These are phyloP conservation scores for Motacilla alba DNA, from an alignment of 2,113 vertebrate genomes.

Conservation along the genomic window DNA sequence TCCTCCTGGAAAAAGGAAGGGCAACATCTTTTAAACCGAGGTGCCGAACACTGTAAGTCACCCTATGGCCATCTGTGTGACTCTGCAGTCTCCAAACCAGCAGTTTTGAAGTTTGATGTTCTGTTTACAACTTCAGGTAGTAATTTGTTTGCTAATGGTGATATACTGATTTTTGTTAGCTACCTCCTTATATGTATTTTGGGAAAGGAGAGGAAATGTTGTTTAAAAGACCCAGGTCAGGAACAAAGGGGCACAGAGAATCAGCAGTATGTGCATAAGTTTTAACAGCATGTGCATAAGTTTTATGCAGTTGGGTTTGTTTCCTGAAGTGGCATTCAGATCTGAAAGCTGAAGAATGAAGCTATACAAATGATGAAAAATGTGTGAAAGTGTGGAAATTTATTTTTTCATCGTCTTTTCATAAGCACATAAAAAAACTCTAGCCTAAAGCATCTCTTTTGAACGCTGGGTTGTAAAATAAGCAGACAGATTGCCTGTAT, in stretches of 20 bases:
- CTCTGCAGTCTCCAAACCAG: neutral
- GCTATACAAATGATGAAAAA: neutral
- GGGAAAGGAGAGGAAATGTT: neutral
- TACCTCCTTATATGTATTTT: neutral
- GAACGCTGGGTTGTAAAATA: neutral
- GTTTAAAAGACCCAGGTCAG: neutral
- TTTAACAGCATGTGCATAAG: neutral
- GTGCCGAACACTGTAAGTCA: neutral
- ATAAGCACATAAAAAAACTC: neutral
- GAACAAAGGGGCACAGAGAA: neutral
- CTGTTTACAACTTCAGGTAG: neutral
- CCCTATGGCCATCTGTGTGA: fast-evolving
- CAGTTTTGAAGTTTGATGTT: neutral
- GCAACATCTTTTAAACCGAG: neutral
- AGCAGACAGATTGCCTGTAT: neutral
- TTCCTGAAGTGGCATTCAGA: neutral
- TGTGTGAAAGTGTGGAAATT: neutral
- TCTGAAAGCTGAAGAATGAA: neutral
- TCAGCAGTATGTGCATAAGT: no score
- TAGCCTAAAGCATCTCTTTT: neutral
- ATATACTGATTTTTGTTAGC: neutral
- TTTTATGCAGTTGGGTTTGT: neutral
- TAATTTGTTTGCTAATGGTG: neutral
- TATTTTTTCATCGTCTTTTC: neutral
- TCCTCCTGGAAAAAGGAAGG: neutral